Evolutionary conservation across 2,888 invertebrate genomes (phyloP), one percentile per base, ranked within the genome.

Genomic region (Abrostola triplasia): DNA sequence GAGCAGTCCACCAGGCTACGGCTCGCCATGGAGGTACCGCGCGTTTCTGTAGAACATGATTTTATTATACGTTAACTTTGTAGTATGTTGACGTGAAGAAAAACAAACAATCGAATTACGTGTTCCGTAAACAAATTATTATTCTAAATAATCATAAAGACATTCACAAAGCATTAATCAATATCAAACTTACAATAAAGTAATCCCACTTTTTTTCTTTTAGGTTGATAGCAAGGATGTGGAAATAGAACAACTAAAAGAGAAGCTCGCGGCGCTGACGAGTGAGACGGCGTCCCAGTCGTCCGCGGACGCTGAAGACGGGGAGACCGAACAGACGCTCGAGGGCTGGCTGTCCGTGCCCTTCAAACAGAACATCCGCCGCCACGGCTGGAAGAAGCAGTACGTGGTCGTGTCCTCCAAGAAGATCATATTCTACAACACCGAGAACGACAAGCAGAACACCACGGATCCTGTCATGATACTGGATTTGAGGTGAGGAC

Each of bases 311-410:
- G 97, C 97, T 59, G 98, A 98, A 83, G 97, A 96, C 66, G 97
- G 96, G 47, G 97, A 97, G 84, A 97, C 95, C 1, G 97, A 97
- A 85, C 96, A 96, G 80, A 96, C 97, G 76, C 96, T 99, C 82
- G 99, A 99, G 91, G 99, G 99, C 63, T 99, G 99, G 98, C 96
- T 99, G 67, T 98, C 98, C 58, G 97, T 99, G 82, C 99, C 99
- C 59, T 98, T 97, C 88, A 98, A 98, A 87, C 98, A 98, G 91
- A 99, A 99, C 90, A 98, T 99, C 77, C 96, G 98, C 76, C 96
- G 98, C 68, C 98, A 99, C 90, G 99, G 99, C 55, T 99, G 99
- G 99, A 98, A 97, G 92, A 98, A 98, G 86, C 99, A 99, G 90
- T 99, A 98, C 90, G 99, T 99, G 50, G 99, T 99, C 50, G 99